Evolutionary conservation across 2,113 vertebrate species (phyloP).

Genomic region (Hyaena hyaena): DNA sequence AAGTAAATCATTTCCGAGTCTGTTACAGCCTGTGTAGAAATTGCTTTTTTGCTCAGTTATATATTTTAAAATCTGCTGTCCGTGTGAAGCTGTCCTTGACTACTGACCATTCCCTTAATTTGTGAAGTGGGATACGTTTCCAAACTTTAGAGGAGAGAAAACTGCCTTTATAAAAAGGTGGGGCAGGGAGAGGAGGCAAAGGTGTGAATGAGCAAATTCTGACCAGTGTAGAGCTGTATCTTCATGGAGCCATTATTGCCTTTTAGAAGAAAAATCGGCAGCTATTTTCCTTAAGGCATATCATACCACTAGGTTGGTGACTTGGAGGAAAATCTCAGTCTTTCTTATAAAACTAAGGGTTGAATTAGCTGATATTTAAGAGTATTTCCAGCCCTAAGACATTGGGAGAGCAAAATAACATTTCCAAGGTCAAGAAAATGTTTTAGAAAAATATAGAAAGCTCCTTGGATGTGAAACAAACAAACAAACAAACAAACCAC

Average conservation of each 20-base stretch:
- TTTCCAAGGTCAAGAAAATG: constrained; percentile 42
- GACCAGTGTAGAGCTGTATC: too few relatives aligned
- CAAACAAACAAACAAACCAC: neutral
- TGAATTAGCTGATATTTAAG: neutral
- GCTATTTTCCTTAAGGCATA: neutral
- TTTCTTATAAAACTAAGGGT: constrained; percentile 21
- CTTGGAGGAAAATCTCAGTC: neutral
- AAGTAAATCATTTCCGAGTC: constrained; percentile 69
- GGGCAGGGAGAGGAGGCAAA: neutral
- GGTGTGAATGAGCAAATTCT: neutral
- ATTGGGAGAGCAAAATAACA: neutral
- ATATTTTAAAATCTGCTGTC: constrained; percentile 52
- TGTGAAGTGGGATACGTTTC: neutral
- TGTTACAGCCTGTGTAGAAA: neutral
- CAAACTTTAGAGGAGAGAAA: neutral
- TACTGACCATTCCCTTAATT: neutral
- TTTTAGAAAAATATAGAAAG: neutral
- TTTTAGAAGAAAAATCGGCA: neutral
- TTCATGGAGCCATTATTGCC: neutral
- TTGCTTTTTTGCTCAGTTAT: neutral
- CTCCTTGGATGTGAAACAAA: neutral
- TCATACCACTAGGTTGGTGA: neutral
- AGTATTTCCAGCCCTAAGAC: neutral
- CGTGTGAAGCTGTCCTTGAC: neutral
- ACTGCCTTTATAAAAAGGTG: neutral